Percentiles rank a stretch among this genome's conserved stretches.
phyloP scores from a whole-genome alignment of 2,888 invertebrate genomes.

The Lysandra bellargus region DNA sequence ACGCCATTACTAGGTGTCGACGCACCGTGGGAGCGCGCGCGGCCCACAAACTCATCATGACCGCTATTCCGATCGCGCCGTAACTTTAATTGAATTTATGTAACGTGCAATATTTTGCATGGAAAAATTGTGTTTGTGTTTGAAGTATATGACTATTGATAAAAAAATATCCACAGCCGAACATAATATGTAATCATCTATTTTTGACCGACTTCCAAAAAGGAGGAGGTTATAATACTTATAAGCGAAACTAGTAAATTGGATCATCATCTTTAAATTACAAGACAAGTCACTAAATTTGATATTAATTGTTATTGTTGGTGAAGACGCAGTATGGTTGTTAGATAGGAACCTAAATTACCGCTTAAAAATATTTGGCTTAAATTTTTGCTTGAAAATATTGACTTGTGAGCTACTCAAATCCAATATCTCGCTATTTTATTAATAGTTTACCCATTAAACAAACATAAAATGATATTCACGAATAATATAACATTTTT shows the following conservation, averaged over 20 bases:
- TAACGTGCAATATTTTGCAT: constrained; percentile 45
- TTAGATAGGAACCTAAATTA: no score
- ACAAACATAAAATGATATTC: background rate
- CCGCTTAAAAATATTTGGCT: background rate
- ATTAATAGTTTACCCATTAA: background rate
- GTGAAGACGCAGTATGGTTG: no score
- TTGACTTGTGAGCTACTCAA: background rate
- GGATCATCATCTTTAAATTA: no score
- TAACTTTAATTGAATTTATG: constrained; percentile 74
- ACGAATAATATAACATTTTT: background rate
- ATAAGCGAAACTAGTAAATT: no score
- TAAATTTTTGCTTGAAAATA: background rate
- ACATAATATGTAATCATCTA: no score
- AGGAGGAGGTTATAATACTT: no score
- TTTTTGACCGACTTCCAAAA: no score
- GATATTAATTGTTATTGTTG: no score
- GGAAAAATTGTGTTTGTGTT: constrained; percentile 35
- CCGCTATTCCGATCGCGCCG: constrained; percentile 74
- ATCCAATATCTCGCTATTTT: background rate
- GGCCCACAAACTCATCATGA: constrained; percentile 73
- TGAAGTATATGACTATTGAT: no score
- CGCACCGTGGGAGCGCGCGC: constrained; percentile 70
- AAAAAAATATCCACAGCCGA: no score
- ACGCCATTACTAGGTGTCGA: constrained; percentile 74
- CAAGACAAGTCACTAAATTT: no score